A percentile compares a stretch with the other conserved stretches of the same genome.
phyloP scores from a whole-genome alignment of 2,797 vertebrate species.

The Anomalospiza imberbis region DNA sequence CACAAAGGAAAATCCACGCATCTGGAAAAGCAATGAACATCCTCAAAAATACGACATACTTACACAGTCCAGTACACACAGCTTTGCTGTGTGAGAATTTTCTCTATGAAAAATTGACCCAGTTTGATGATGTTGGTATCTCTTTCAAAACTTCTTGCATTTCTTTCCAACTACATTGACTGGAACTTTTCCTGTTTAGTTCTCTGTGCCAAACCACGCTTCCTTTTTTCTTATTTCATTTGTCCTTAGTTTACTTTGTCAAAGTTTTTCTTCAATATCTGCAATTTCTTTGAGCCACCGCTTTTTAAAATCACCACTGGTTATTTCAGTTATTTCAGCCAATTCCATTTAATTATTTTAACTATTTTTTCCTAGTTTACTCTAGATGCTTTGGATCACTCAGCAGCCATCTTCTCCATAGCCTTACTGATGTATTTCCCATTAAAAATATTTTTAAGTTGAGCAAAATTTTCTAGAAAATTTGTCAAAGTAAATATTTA shows the following conservation, averaged over 20 bases:
- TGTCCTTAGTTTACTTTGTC: neutral
- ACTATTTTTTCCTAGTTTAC: neutral
- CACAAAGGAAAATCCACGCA: slow-evolving; percentile 32
- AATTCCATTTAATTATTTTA: neutral
- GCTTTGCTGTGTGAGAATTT: slow-evolving; percentile 4
- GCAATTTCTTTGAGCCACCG: neutral
- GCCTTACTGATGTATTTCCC: neutral
- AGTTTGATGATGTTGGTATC: neutral
- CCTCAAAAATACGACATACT: slow-evolving; percentile 10
- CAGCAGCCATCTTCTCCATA: neutral
- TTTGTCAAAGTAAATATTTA: neutral
- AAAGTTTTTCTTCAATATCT: neutral
- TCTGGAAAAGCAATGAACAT: slow-evolving; percentile 45
- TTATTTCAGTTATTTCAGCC: neutral
- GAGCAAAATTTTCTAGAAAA: neutral
- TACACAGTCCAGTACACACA: neutral
- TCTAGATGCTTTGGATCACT: neutral
- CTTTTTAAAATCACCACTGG: neutral
- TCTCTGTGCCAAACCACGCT: neutral
- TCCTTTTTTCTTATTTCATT: neutral
- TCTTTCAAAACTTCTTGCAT: neutral
- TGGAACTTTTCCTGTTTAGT: neutral
- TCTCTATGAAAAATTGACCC: neutral
- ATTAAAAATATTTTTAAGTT: neutral
- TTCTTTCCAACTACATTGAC: neutral